phyloP scores from a whole-genome alignment of 2,797 vertebrate species.

The Sebastes iracundus region DNA sequence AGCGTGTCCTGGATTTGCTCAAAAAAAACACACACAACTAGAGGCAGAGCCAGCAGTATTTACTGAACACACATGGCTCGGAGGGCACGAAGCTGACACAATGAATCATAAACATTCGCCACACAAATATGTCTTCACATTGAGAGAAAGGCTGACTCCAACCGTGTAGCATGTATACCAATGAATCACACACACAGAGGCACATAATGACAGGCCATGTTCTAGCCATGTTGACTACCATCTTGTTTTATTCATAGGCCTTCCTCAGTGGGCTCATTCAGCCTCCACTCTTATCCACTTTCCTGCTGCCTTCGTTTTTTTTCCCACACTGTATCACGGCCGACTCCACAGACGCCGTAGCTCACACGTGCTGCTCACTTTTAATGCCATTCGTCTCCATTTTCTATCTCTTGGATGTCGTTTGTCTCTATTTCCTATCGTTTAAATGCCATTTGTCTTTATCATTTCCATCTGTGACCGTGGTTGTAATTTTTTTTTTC shows the following conservation, averaged over 20 bases:
- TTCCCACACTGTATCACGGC: slow-evolving; percentile 1
- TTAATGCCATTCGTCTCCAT: slow-evolving; percentile 56
- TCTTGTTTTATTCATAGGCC: slow-evolving; percentile 61
- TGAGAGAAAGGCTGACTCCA: slow-evolving; percentile 3
- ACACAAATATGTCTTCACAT: slow-evolving; percentile 24
- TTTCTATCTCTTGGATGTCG: slow-evolving; percentile 29
- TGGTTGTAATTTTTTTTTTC: not conserved
- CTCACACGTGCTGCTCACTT: slow-evolving; percentile 19
- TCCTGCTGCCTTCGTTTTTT: slow-evolving; percentile 20
- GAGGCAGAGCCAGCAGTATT: slow-evolving; percentile 36
- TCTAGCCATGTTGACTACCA: slow-evolving; percentile 27
- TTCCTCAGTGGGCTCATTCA: slow-evolving; percentile 30
- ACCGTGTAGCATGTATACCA: not conserved
- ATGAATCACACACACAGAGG: slow-evolving; percentile 38
- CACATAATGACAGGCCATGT: slow-evolving; percentile 21
- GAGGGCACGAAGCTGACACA: slow-evolving; percentile 23
- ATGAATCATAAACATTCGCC: slow-evolving; percentile 47
- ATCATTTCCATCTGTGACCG: slow-evolving; percentile 6
- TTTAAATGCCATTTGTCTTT: slow-evolving; percentile 49
- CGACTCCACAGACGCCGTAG: not conserved
- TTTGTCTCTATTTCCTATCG: slow-evolving; percentile 43
- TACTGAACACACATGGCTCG: slow-evolving; percentile 38
- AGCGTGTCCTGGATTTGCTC: slow-evolving; percentile 52
- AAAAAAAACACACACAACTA: slow-evolving; percentile 38
- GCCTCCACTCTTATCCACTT: slow-evolving; percentile 6